Percentiles rank a stretch among this genome's conserved stretches.
These are phyloP conservation scores for Lasius fuliginosus DNA, from an alignment of 2,888 invertebrate genomes.

Conservation along the genomic window DNA sequence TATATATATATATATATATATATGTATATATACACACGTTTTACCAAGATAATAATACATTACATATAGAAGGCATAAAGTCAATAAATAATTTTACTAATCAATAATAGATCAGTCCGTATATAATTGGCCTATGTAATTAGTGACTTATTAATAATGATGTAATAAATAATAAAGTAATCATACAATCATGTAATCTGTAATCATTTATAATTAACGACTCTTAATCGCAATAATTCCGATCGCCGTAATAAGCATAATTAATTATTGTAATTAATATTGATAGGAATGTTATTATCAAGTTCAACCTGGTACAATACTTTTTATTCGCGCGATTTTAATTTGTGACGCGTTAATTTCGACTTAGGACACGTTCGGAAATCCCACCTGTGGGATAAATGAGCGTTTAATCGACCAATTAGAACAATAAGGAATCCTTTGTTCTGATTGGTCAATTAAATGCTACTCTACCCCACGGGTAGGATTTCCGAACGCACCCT, in stretches of 20 bases:
- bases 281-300: background rate
- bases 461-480: no score
- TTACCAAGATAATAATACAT: background rate
- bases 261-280: background rate
- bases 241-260: conserved; percentile 1
- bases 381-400: no score
- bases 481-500: no score
- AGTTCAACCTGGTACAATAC: background rate
- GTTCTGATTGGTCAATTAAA: no score
- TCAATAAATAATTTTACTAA: conserved; percentile 32
- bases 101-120: conserved; percentile 16
- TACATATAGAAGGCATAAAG: background rate
- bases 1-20: no score
- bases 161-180: conserved; percentile 30
- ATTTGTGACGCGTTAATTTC: background rate
- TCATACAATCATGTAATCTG: conserved; percentile 28
- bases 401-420: no score
- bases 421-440: no score
- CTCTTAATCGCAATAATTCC: conserved; percentile 19
- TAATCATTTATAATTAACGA: conserved; percentile 19
- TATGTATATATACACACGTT: background rate
- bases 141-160: conserved; percentile 10
- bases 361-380: background rate
- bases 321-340: background rate
- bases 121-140: conserved; percentile 8